Conservation (phyloP, 2,113 vertebrate genomes). For the Podarcis cretensis region DNA sequence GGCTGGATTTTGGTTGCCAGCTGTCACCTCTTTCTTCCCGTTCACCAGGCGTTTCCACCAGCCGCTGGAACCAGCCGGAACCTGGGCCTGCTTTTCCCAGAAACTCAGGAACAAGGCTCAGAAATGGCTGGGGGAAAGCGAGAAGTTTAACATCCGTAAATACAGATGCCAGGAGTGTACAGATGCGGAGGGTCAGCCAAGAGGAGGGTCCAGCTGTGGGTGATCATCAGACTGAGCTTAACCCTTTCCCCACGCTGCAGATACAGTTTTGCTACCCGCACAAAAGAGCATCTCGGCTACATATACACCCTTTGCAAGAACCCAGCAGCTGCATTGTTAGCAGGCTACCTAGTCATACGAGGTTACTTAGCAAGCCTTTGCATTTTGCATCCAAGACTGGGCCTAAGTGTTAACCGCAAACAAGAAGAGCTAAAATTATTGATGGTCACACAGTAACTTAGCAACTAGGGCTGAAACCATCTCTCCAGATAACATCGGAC, state of each 20-base stretch:
- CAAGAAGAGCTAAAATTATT: slow-evolving; percentile 40
- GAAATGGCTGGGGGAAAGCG: neutral
- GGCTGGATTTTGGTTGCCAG: slow-evolving; percentile 18
- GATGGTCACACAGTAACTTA: slow-evolving; percentile 1
- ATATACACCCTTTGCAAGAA: neutral
- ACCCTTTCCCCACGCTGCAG: neutral
- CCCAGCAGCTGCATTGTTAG: neutral
- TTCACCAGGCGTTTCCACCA: neutral
- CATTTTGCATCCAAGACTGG: slow-evolving; percentile 21
- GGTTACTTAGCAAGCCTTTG: slow-evolving; percentile 39
- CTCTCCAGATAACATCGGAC: slow-evolving; percentile 18
- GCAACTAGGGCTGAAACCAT: neutral
- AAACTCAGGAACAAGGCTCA: slow-evolving; percentile 24
- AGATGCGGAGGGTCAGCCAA: accelerated
- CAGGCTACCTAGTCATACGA: slow-evolving; percentile 19
- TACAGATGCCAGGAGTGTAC: neutral
- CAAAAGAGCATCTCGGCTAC: neutral
- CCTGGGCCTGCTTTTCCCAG: slow-evolving; percentile 30
- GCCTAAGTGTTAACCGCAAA: slow-evolving; percentile 31
- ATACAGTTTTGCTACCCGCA: neutral
- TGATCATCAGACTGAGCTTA: neutral
- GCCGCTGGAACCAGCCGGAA: slow-evolving; percentile 17
- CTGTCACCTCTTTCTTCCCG: slow-evolving; percentile 29
- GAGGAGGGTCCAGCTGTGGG: neutral
- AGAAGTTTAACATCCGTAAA: neutral